phyloP scores from a whole-genome alignment of 64 coral and sea anemone genomes.

The Acropora tenuis region DNA sequence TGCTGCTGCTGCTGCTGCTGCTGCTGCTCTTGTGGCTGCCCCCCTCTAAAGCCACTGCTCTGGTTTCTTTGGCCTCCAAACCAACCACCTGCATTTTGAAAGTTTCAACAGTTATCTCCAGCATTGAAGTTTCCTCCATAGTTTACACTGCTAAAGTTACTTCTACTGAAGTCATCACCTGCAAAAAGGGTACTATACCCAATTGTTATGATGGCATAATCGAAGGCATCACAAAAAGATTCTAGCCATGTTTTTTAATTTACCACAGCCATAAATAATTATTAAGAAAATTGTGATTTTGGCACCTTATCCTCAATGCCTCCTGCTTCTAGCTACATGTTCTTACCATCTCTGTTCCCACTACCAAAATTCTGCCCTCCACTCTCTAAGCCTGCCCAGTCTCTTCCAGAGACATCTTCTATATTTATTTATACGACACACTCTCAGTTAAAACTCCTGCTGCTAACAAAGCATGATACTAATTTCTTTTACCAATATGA shows the following conservation, averaged over 20 bases:
- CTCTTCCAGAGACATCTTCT: slow-evolving; percentile 49
- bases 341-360: not conserved
- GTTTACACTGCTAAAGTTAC: slow-evolving; percentile 71
- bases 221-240: too few species aligned
- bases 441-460: too few species aligned
- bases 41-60: slow-evolving; percentile 45
- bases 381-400: slow-evolving; percentile 47
- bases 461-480: too few species aligned
- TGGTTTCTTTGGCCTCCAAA: slow-evolving; percentile 77
- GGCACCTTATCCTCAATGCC: too few species aligned
- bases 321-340: too few species aligned
- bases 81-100: slow-evolving; percentile 47
- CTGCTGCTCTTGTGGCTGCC: slow-evolving; percentile 30
- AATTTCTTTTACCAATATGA: too few species aligned
- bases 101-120: slow-evolving; percentile 52
- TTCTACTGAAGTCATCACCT: slow-evolving; percentile 42
- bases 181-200: not conserved
- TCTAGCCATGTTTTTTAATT: not conserved
- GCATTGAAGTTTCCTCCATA: slow-evolving; percentile 67
- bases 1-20: slow-evolving; percentile 9
- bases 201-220: not conserved
- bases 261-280: too few species aligned
- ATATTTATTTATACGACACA: not conserved
- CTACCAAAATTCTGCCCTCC: slow-evolving; percentile 46
- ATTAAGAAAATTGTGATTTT: too few species aligned